Conservation (phyloP, 2,888 invertebrate genomes). For the Drosophila prolongata region DNA sequence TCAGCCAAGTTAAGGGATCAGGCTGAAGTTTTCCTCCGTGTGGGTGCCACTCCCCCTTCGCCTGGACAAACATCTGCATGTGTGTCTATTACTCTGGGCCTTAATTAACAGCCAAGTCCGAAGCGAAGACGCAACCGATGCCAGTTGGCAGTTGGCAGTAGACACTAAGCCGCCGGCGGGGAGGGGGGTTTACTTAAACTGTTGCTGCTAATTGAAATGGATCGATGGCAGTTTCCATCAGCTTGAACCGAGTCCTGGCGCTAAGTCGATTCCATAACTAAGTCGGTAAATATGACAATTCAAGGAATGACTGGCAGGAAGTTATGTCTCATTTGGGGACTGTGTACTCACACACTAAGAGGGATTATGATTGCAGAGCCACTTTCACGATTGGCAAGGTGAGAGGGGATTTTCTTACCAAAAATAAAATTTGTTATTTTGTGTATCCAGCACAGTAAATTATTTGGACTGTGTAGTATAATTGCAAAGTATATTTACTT, state of each 20-base stretch:
- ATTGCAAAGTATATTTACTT: too few relatives aligned
- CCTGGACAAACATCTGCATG: slow-evolving; percentile 9
- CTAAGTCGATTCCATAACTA: slow-evolving; percentile 6
- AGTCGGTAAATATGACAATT: slow-evolving; percentile 18
- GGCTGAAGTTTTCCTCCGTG: not conserved
- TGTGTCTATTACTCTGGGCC: slow-evolving; percentile 8
- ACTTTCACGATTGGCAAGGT: too few relatives aligned
- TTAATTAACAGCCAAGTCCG: slow-evolving; percentile 30
- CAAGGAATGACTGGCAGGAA: not conserved
- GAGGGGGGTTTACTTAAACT: slow-evolving; percentile 11
- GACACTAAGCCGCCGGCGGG: slow-evolving; percentile 14
- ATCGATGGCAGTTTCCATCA: slow-evolving; percentile 24
- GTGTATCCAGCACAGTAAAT: too few relatives aligned
- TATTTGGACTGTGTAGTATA: too few relatives aligned
- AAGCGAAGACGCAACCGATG: not conserved
- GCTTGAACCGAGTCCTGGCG: not conserved
- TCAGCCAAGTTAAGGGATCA: too few relatives aligned
- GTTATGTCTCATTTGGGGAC: slow-evolving; percentile 1
- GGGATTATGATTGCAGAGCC: not conserved
- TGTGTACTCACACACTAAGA: not conserved
- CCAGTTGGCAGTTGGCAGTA: not conserved
- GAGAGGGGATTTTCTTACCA: too few relatives aligned
- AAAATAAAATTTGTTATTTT: too few relatives aligned
- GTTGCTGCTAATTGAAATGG: slow-evolving; percentile 36
- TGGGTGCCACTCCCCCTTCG: not conserved